phyloP scores from a whole-genome alignment of 2,797 vertebrate genomes.

The Apogon talboti region DNA sequence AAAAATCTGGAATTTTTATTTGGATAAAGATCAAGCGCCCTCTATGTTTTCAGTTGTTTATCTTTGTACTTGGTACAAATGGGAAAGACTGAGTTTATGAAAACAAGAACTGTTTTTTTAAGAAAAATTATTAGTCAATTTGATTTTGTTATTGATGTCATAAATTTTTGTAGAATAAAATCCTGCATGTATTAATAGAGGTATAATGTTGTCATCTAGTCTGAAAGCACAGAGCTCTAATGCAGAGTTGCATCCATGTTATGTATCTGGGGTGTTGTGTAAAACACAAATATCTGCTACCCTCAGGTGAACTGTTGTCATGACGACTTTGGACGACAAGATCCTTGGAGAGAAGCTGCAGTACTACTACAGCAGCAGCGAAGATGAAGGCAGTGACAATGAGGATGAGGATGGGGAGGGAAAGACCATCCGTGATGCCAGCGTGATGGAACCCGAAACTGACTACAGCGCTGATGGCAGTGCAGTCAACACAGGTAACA shows the following conservation, averaged over 20 bases:
- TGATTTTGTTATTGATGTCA: no score
- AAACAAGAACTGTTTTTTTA: no score
- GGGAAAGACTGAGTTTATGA: no score
- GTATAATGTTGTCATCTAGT: not conserved
- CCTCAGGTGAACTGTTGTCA: slow-evolving; percentile 70
- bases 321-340: slow-evolving; percentile 96
- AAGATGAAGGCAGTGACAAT: slow-evolving; percentile 93
- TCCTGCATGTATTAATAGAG: no score
- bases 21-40: no score
- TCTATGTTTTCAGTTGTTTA: no score
- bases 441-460: slow-evolving; percentile 80
- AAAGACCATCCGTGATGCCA: slow-evolving; percentile 77
- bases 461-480: slow-evolving; percentile 89
- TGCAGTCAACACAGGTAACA: slow-evolving; percentile 93
- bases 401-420: slow-evolving; percentile 87
- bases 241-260: not conserved
- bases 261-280: not conserved
- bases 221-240: not conserved
- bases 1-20: no score
- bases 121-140: no score
- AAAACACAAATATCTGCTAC: not conserved
- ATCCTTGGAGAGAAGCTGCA: slow-evolving; percentile 97
- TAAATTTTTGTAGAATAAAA: no score
- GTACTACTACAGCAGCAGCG: slow-evolving; percentile 99
- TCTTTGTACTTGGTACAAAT: no score